Evolutionary conservation across 2,888 invertebrate species (phyloP).

Genomic region (Caenorhabditis imperialis): DNA sequence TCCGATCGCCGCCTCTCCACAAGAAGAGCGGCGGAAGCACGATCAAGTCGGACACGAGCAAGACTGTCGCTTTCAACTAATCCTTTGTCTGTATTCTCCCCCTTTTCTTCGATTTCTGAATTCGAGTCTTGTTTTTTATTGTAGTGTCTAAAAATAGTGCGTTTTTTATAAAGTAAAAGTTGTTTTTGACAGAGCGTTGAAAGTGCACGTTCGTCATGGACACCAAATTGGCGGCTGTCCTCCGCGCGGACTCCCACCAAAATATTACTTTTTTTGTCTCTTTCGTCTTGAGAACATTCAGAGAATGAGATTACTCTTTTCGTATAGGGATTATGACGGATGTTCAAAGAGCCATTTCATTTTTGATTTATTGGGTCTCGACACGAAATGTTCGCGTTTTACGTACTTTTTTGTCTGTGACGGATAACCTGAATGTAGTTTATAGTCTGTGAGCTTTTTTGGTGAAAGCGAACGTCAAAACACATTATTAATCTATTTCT

Average conservation of each 20-base stretch:
- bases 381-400: constrained; percentile 2
- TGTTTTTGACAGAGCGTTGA: not conserved
- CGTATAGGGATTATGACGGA: too few species aligned
- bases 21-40: constrained; percentile 25
- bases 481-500: too few species aligned
- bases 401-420: not conserved
- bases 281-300: too few species aligned
- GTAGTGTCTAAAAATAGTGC: constrained; percentile 11
- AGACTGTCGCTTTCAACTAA: constrained; percentile 52
- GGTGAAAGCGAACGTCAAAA: too few species aligned
- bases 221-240: not conserved
- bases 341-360: not conserved
- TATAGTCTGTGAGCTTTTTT: too few species aligned
- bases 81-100: not conserved
- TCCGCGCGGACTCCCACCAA: not conserved
- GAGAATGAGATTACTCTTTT: too few species aligned
- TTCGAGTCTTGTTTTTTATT: constrained; percentile 6
- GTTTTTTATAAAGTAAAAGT: constrained; percentile 1
- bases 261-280: not conserved
- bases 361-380: constrained; percentile 17
- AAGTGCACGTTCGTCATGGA: not conserved
- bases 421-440: not conserved
- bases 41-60: constrained; percentile 48
- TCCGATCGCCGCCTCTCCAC: constrained; percentile 58
- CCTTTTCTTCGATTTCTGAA: not conserved